Conservation (phyloP, 2,797 vertebrate species). For the Onychomys leucogaster region DNA sequence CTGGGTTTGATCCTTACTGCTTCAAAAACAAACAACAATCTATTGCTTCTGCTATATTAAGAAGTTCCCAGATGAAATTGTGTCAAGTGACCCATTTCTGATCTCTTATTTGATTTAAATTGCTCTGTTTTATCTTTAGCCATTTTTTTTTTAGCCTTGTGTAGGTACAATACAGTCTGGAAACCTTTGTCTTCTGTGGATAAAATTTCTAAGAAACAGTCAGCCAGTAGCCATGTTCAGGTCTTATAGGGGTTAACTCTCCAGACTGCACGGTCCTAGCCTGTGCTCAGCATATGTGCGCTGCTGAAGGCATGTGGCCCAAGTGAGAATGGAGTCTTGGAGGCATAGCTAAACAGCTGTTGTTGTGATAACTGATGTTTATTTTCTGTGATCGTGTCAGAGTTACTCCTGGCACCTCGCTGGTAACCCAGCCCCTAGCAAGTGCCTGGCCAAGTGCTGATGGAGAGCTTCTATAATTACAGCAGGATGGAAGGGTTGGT, state of each 20-base stretch:
- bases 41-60: background rate
- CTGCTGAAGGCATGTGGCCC: background rate
- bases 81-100: background rate
- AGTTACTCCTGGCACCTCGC: constrained; percentile 31
- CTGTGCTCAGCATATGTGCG: background rate
- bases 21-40: background rate
- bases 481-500: background rate
- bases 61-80: background rate
- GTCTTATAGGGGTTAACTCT: background rate
- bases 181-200: background rate
- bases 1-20: background rate
- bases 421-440: background rate
- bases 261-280: rapidly evolving
- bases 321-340: background rate
- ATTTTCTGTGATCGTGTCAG: constrained; percentile 39
- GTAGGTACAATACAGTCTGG: background rate
- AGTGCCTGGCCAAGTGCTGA: constrained; percentile 17
- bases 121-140: background rate
- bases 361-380: constrained; percentile 43
- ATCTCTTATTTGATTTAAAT: background rate
- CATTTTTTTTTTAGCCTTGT: background rate
- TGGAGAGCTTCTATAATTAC: constrained; percentile 3
- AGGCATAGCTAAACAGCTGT: constrained; percentile 7
- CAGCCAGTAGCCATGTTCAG: background rate
- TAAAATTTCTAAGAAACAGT: background rate